Base-by-base conservation (phyloP, 2,113 vertebrate genomes). In the Amblyopsis rosae region DNA sequence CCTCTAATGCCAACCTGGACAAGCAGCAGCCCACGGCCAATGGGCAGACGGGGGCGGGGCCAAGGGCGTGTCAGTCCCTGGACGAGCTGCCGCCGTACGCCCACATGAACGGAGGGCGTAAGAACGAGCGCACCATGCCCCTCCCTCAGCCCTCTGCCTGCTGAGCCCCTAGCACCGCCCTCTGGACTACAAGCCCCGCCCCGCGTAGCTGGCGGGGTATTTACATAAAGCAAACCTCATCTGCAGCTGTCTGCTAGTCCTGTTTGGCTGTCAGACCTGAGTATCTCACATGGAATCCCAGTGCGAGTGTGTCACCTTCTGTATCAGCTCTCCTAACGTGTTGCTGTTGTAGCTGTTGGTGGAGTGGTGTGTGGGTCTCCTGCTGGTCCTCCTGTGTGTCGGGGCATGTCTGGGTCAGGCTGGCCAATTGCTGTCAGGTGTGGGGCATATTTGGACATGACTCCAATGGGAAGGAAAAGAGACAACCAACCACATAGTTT, bases 71-170 rank as follows among this genome's bases (percentile, higher is more conserved):
- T 33, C 90, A 94, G 72, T 93, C 94, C 75, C 93, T 96, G 46
- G 96, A 97, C 12, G 96, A 98, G 87, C 86, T 94, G 15, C 96
- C 96, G 87, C 94, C 95, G 0, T 98, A 98, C 13, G 95, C 97
- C 0, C 98, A 98, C 93, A 99, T 99, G 98, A 99, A 99, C 3
- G 97, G 98, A n/a, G 95, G 96, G 0, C 95, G 96, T 69, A 96
- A 97, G 89, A 98, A 98, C 0, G 95, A 98, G 89, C 86, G 96
- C 3, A 88, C 96, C 67, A 86, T 98, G 88, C 96, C 97, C 7
- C 88, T 98, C 83, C 96, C 97, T 32, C 98, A 98, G 92, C 98
- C 97, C 9, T 98, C 97, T 1, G 95, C 96, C 92, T 99, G 97
- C 96, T 99, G 96, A 98, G 55, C 35, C n/a, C 35, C n/a, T 33